phyloP scores from a whole-genome alignment of 2,113 vertebrate species.

The Poeciliopsis prolifica region DNA sequence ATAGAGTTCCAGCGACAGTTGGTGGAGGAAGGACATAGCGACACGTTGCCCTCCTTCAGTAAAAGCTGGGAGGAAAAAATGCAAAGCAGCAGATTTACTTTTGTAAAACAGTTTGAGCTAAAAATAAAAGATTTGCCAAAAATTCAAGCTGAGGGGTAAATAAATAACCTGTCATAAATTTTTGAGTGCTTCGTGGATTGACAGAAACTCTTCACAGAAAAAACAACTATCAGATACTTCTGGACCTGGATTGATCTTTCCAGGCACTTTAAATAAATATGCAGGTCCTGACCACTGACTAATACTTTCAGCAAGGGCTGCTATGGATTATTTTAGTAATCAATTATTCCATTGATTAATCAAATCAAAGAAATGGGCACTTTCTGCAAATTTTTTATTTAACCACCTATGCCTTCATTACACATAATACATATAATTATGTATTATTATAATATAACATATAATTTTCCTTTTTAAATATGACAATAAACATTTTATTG shows the following conservation, averaged over 20 bases:
- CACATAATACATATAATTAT: too few species aligned
- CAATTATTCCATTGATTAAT: too few species aligned
- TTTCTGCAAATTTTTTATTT: too few species aligned
- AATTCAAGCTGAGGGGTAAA: background rate
- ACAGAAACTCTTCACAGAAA: background rate
- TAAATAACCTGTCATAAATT: background rate
- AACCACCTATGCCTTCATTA: too few species aligned
- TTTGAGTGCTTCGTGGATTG: background rate
- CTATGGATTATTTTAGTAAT: too few species aligned
- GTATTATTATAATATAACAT: too few species aligned
- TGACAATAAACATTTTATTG: too few species aligned
- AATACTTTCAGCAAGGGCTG: background rate
- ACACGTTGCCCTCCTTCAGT: conserved; percentile 69
- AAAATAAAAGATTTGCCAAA: background rate
- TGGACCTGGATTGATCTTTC: background rate
- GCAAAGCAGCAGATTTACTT: background rate
- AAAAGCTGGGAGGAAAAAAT: conserved; percentile 57
- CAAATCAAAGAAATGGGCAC: too few species aligned
- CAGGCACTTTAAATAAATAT: background rate
- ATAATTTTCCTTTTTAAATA: too few species aligned
- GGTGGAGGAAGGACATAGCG: conserved; percentile 62
- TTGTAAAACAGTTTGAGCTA: background rate
- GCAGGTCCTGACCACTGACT: background rate
- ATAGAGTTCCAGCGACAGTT: conserved; percentile 78
- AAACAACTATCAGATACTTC: background rate